Evolutionary conservation across 2,888 invertebrate genomes (phyloP), one percentile per base, ranked within the genome.

Genomic region (Metallyticus violacea): DNA sequence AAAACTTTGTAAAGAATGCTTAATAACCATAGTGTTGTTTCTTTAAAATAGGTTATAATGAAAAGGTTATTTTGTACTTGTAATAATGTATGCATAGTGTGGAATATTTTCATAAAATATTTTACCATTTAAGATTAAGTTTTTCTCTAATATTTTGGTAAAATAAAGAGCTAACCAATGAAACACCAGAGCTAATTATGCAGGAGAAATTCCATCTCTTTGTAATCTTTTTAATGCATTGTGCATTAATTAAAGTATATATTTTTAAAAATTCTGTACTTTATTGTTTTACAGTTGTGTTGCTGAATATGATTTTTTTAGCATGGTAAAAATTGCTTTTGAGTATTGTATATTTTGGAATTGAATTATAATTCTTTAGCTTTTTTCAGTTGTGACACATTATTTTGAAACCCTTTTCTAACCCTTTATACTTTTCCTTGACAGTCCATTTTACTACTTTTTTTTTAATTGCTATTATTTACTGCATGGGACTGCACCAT

Each of bases 301-400:
- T 62, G 40, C 40, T 62, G 40, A 62, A 62, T 62, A 62, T 62
- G 9, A 62, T 62, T 62, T 62, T n/a, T 62, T 15, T 15, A 62
- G 40, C 40, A 62, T 62, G 40, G 22, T 62, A 62, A 62, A 62
- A 15, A 76, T 83, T 76, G 27, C 26, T 83, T 83, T 83, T 83
- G n/a, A 25, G n/a, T 83, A 76, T 40, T 62, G 62, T 83, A 83
- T 83, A 40, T 77, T 62, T 78, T 85, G 78, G 29, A 28, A 83
- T 62, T 29, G 29, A 85, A 85, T 85, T 78, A 85, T 85, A 27
- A 76, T 85, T 85, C 26, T 77, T 29, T 77, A 62, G 30, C 78
- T 85, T 77, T 85, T 77, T 28, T 76, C 28, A n/a, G 3, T 77
- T 28, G 28, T 25, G n/a, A 26, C 15, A 30, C 76, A 62, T 40